Conservation (phyloP, 2,888 invertebrate species). For the Acleris holmiana region DNA sequence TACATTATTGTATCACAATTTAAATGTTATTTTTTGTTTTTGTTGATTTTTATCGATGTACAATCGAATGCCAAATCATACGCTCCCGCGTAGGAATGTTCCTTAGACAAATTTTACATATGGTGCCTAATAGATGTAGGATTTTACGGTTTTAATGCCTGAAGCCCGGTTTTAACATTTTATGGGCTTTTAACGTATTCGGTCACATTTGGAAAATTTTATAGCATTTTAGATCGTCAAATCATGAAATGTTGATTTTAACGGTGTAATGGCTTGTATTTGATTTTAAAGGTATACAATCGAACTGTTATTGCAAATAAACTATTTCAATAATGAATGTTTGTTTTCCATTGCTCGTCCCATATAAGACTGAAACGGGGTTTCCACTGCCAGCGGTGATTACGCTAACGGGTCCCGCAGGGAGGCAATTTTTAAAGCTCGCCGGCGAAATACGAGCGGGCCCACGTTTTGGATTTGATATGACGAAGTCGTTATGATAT, state of each 20-base stretch:
- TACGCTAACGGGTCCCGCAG: too few relatives aligned
- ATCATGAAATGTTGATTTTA: slow-evolving; percentile 69
- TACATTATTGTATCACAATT: slow-evolving; percentile 29
- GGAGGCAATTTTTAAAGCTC: too few relatives aligned
- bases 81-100: slow-evolving; percentile 65
- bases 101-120: slow-evolving; percentile 54
- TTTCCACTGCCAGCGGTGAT: too few relatives aligned
- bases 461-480: too few relatives aligned
- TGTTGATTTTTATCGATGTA: slow-evolving; percentile 22
- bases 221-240: slow-evolving; percentile 57
- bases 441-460: too few relatives aligned
- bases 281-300: slow-evolving; percentile 62
- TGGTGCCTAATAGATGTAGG: slow-evolving; percentile 60
- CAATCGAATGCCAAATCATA: slow-evolving; percentile 39
- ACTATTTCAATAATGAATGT: slow-evolving; percentile 33
- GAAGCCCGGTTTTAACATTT: slow-evolving; percentile 49
- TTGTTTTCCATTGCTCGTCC: background rate
- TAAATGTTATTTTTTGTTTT: slow-evolving; percentile 24
- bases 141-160: slow-evolving; percentile 68
- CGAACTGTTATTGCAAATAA: slow-evolving; percentile 49
- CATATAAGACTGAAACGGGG: too few relatives aligned
- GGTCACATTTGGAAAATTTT: slow-evolving; percentile 58
- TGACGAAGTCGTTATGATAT: too few relatives aligned
- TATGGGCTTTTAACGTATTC: slow-evolving; percentile 55
- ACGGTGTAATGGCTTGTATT: slow-evolving; percentile 56